Conservation (phyloP, 2,797 vertebrate species). For the Sebastes kiyomatsui region DNA sequence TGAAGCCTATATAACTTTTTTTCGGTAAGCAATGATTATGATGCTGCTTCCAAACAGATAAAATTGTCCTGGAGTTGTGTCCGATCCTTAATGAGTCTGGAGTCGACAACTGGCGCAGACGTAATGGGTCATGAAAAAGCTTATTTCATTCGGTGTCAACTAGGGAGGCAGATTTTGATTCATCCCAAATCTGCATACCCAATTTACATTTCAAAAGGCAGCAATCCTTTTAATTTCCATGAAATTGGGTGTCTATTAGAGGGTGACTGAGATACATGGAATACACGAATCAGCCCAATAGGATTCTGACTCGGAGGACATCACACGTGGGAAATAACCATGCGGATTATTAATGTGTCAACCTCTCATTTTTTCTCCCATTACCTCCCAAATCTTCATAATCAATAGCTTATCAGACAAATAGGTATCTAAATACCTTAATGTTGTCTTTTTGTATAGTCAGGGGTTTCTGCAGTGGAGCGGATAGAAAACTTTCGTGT, state of each 20-base stretch:
- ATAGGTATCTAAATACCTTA: slow-evolving; percentile 24
- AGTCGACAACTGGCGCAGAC: slow-evolving; percentile 58
- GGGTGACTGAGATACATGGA: slow-evolving; percentile 55
- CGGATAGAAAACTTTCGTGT: slow-evolving; percentile 11
- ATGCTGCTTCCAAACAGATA: slow-evolving; percentile 22
- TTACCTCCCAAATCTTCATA: slow-evolving; percentile 16
- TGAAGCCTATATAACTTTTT: slow-evolving; percentile 49
- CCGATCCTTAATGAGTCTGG: slow-evolving; percentile 69
- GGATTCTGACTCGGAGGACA: slow-evolving; percentile 40
- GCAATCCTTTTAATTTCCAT: slow-evolving; percentile 78
- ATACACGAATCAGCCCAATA: slow-evolving; percentile 44
- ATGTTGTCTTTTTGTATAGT: background rate
- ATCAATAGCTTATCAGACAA: slow-evolving; percentile 7
- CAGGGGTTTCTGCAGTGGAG: background rate
- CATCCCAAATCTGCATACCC: slow-evolving; percentile 75
- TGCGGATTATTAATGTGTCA: slow-evolving; percentile 32
- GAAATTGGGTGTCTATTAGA: slow-evolving; percentile 76
- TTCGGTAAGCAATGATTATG: slow-evolving; percentile 33
- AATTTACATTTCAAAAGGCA: slow-evolving; percentile 81
- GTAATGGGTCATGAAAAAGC: slow-evolving; percentile 65
- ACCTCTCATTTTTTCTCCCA: background rate
- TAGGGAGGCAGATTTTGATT: slow-evolving; percentile 73
- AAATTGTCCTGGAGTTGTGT: slow-evolving; percentile 45
- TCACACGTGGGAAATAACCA: slow-evolving; percentile 56
- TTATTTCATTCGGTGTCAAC: slow-evolving; percentile 69